A percentile compares a stretch with the other conserved stretches of the same genome.
phyloP scores from a whole-genome alignment of 2,888 invertebrate genomes.

The Congeria kusceri region DNA sequence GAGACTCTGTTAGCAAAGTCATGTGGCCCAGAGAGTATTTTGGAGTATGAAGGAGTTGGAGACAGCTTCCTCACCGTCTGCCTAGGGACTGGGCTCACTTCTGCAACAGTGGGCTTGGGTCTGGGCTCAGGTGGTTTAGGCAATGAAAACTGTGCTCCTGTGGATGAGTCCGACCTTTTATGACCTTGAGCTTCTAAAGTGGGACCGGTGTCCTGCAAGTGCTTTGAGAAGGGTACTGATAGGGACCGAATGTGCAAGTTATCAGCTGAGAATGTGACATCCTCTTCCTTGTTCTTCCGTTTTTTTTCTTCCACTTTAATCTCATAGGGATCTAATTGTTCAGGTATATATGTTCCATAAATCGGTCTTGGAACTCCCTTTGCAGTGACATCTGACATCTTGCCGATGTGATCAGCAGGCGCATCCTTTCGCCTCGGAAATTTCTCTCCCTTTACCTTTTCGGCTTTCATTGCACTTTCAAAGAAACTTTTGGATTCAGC shows the following conservation, averaged over 20 bases:
- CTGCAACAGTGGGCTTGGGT: constrained; percentile 52
- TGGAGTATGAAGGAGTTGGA: constrained; percentile 16
- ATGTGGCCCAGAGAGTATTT: constrained; percentile 61
- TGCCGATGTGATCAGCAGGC: constrained; percentile 39
- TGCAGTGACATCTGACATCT: constrained; percentile 47
- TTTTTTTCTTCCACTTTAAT: constrained; percentile 72
- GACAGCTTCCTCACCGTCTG: constrained; percentile 36
- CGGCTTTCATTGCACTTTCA: constrained; percentile 38
- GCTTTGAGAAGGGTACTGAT: constrained; percentile 76
- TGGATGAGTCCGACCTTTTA: constrained; percentile 73
- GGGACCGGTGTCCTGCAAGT: constrained; percentile 43
- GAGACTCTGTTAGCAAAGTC: constrained; percentile 54
- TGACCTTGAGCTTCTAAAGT: constrained; percentile 32
- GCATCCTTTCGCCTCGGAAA: background rate
- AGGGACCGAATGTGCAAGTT: constrained; percentile 77
- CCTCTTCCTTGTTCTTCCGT: constrained; percentile 39
- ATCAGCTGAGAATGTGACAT: constrained; percentile 9
- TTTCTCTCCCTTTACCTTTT: constrained; percentile 27
- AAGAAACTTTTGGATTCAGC: constrained; percentile 44
- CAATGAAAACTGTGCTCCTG: constrained; percentile 71
- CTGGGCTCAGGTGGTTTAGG: constrained; percentile 44
- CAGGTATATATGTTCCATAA: constrained; percentile 79
- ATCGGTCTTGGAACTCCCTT: constrained; percentile 60
- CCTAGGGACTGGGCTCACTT: constrained; percentile 60
- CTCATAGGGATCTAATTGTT: constrained; percentile 75